Base-by-base conservation (phyloP, 2,113 vertebrate genomes). In the Entomyzon cyanotis region DNA sequence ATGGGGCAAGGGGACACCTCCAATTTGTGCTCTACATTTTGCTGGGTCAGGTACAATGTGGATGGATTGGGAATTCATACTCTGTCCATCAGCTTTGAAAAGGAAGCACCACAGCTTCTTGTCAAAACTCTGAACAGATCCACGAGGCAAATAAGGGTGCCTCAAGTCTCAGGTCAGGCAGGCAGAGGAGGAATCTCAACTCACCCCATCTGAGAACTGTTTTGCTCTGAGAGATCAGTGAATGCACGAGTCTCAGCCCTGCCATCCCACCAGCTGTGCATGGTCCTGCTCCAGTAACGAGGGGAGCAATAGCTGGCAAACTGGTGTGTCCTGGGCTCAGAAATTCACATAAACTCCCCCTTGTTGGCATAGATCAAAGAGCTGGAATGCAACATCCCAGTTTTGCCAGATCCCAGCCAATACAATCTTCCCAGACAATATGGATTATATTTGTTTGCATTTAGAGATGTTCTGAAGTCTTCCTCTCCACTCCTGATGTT, bases 131-230 rank as follows among this genome's bases (percentile, higher is more conserved):
- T 53, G 46, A 37, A 53, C 18, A 37, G 39, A 15, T 37, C 10
- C 14, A 30, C 5, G 4, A 74, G 27, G 33, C 24, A 83, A 73
- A 67, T 16, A 22, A 44, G 4, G 7, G 12, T 52, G 19, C 10
- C 35, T 42, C 49, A 53, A 60, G 3, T 24, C 46, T 70, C 68
- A 42, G 47, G 33, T 39, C 28, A 74, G 46, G 41, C n/a, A 58
- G 68, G 42, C 17, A 73, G 28, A 46, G 28, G 20, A 60, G 11
- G 46, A 55, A 64, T 27, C 25, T 88, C 1, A 0, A 27, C 17
- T 53, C 17, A 62, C 20, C 3, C 7, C 20, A 19, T 23, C 5
- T 24, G 22, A 62, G 53, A 85, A 21, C 21, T 0, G 0, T 42
- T 87, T 55, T 64, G 12, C 18, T 53, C 60, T 28, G 15, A 62